phyloP scores from a whole-genome alignment of 1,140 invertebrate species.

The Neomicropteryx cornuta region DNA sequence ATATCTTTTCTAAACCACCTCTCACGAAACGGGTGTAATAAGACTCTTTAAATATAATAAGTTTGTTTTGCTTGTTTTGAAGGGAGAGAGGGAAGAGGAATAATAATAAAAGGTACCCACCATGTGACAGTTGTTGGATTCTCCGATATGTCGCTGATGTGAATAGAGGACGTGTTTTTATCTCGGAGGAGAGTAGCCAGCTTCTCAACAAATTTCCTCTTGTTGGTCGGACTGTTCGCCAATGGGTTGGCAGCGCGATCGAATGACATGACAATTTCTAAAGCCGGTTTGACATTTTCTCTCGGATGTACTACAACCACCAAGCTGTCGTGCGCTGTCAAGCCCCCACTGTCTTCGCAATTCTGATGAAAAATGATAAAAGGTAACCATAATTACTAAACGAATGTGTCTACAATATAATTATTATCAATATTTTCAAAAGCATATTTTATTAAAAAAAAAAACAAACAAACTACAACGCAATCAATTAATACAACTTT shows the following conservation, averaged over 20 bases:
- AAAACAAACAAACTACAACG: too few species aligned
- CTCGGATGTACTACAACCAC: slow-evolving; percentile 59
- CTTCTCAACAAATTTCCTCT: slow-evolving; percentile 70
- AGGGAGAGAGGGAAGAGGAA: too few species aligned
- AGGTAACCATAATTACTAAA: neutral
- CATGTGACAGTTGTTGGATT: slow-evolving; percentile 63
- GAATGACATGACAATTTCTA: slow-evolving; percentile 66
- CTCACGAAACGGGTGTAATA: too few species aligned
- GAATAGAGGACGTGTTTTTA: slow-evolving; percentile 56
- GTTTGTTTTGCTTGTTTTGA: too few species aligned
- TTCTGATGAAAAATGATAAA: slow-evolving; percentile 25
- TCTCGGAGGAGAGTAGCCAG: slow-evolving; percentile 67
- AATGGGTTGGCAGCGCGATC: slow-evolving; percentile 63
- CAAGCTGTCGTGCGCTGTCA: slow-evolving; percentile 64
- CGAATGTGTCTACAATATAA: too few species aligned
- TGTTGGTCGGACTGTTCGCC: slow-evolving; percentile 50
- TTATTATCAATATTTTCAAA: too few species aligned
- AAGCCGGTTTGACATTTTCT: slow-evolving; percentile 40
- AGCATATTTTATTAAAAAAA: too few species aligned
- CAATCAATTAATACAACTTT: too few species aligned
- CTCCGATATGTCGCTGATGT: slow-evolving; percentile 47
- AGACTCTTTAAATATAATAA: too few species aligned
- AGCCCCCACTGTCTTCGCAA: slow-evolving; percentile 54
- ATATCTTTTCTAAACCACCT: too few species aligned
- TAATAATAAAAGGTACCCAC: slow-evolving; percentile 25